Evolutionary conservation across 1,140 invertebrate species (phyloP).

Genomic region (Aphis gossypii): DNA sequence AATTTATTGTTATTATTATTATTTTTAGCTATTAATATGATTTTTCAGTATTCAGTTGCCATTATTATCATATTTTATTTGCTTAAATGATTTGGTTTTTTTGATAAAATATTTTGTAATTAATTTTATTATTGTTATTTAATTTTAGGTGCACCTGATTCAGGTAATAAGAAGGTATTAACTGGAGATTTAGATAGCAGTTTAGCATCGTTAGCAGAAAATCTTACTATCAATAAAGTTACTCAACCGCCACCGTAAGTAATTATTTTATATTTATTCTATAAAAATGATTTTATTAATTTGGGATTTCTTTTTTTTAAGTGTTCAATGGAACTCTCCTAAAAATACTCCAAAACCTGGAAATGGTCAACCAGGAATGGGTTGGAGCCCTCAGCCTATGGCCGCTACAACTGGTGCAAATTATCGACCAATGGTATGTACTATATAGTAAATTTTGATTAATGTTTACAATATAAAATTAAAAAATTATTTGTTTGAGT

Average conservation of each 20-base stretch:
- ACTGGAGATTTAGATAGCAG: conserved; percentile 92
- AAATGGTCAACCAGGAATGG: conserved; percentile 66
- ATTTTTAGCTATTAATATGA: conserved; percentile 16
- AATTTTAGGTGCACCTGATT: conserved; percentile 57
- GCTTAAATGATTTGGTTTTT: conserved; percentile 24
- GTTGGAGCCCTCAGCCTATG: conserved; percentile 85
- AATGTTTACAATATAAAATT: neutral
- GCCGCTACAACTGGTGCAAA: conserved; percentile 83
- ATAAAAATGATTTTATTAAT: neutral
- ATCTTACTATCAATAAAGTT: conserved; percentile 88
- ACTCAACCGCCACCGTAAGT: conserved; percentile 77
- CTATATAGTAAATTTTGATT: neutral
- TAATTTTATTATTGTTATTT: conserved; percentile 29
- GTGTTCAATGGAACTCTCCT: conserved; percentile 86
- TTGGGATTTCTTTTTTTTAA: conserved; percentile 63
- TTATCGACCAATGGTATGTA: conserved; percentile 78
- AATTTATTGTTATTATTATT: conserved; percentile 24
- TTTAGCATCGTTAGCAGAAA: conserved; percentile 87
- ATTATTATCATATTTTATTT: conserved; percentile 31
- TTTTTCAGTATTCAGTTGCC: conserved; percentile 31
- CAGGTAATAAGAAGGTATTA: conserved; percentile 74
- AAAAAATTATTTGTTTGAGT: neutral
- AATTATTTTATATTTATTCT: conserved; percentile 42
- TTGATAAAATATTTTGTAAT: neutral
- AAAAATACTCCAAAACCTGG: conserved; percentile 82